Base-by-base conservation (phyloP, 2,797 vertebrate genomes). In the Poecilia velifera region DNA sequence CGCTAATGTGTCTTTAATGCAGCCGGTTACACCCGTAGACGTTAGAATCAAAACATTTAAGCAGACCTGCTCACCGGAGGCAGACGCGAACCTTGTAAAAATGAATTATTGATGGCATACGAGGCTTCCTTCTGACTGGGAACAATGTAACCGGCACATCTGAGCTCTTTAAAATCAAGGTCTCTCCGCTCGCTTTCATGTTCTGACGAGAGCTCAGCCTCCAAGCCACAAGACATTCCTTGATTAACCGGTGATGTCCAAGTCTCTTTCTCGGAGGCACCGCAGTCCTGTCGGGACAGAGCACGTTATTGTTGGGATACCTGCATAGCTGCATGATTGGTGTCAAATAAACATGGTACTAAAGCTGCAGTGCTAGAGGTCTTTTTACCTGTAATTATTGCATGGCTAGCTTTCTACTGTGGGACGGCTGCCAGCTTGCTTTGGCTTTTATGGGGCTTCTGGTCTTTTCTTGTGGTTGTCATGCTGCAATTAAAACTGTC, bases 331-430 rank as follows among this genome's bases (percentile, higher is more conserved):
- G 91, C 84, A 84, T 94, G 94, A 94, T 94, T 93, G 94, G 93
- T 94, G 92, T 94, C 92, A 91, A 92, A 94, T 94, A 94, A 94
- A 92, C 94, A 93, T 68, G 78, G 91, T 89, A 89, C 89, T 95
- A 90, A 71, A 92, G 88, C 93, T 90, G 85, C 93, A 93, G 93
- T 91, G 92, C 91, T 94, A 92, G 92, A 95, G 95, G 94, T 96
- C 97, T 95, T 93, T 93, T 97, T 97, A 97, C 97, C 97, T 98
- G 97, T 98, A 98, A 98, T 98, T 98, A 98, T 95, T 95, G 94
- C 96, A 96, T 97, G 97, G 97, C 97, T 96, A 96, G 95, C 96
- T 95, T 97, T 95, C 94, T 96, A 97, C 96, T 84, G 96, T 94
- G 97, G 97, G 98, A 97, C 95, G 93, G 96, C 95, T 95, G 95